A percentile compares a stretch with the other conserved stretches of the same genome.
These are phyloP conservation scores for Cistogaster globosa DNA, from an alignment of 2,888 invertebrate species.

Conservation along the genomic window DNA sequence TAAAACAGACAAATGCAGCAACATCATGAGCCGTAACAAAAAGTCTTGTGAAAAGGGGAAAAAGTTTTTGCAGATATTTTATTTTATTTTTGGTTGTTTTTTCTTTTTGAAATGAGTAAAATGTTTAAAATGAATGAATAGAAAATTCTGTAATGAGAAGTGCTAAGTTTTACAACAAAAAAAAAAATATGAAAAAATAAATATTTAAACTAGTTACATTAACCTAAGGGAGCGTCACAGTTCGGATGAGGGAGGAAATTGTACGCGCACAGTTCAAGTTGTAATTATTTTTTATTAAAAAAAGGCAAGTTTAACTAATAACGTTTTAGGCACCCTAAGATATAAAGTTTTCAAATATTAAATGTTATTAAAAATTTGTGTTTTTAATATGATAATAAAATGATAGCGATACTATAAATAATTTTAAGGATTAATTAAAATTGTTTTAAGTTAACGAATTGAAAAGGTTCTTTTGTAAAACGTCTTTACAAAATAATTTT, in stretches of 20 bases:
- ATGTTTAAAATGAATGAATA: constrained; percentile 53
- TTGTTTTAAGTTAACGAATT: no score
- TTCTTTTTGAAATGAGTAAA: constrained; percentile 39
- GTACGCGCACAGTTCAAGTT: no score
- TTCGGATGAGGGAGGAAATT: neutral
- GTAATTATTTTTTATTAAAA: no score
- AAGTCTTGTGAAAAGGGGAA: constrained; percentile 13
- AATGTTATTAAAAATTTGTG: no score
- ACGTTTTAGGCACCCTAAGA: no score
- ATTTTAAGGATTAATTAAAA: no score
- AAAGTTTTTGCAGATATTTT: neutral
- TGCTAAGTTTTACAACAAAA: constrained; percentile 11
- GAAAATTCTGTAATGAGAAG: constrained; percentile 48
- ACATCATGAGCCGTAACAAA: constrained; percentile 15
- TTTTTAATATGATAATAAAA: no score
- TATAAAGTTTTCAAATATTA: no score
- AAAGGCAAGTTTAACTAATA: no score
- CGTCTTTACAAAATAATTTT: no score
- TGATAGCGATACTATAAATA: no score
- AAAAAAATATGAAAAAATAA: neutral
- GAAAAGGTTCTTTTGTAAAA: no score
- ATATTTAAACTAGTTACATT: neutral
- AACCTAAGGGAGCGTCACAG: neutral
- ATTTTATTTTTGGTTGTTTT: neutral
- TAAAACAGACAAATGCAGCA: constrained; percentile 41